A percentile compares a stretch with the other conserved stretches of the same genome.
Conservation (phyloP, 2,797 vertebrate genomes). For the Vespertilio murinus region DNA sequence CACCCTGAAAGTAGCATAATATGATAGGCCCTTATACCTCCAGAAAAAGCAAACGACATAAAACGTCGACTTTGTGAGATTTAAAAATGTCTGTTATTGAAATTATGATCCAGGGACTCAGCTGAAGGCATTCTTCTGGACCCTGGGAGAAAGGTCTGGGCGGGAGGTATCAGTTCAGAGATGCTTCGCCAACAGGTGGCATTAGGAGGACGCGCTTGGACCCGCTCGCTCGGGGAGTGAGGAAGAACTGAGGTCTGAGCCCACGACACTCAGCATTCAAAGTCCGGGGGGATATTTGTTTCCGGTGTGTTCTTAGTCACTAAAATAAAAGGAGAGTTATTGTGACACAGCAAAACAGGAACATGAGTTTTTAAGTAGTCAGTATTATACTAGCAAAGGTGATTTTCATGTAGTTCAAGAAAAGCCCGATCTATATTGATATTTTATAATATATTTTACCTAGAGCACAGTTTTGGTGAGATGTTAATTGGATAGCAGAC, state of each 20-base stretch:
- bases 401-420: not conserved
- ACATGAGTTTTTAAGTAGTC: not conserved
- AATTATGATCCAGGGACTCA: not conserved
- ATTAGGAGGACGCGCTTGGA: not conserved
- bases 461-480: not conserved
- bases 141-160: not conserved
- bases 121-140: not conserved
- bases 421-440: not conserved
- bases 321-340: not conserved
- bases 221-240: not conserved
- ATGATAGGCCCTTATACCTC: too few relatives aligned
- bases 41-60: not conserved
- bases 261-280: not conserved
- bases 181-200: not conserved
- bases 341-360: not conserved
- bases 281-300: not conserved
- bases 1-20: not conserved
- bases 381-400: not conserved
- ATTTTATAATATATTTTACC: not conserved
- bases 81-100: not conserved
- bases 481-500: not conserved
- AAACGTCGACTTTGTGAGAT: not conserved
- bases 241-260: not conserved
- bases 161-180: not conserved
- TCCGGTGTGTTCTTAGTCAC: not conserved